Evolutionary conservation across 2,797 vertebrate genomes (phyloP), one percentile per base, ranked within the genome.

Genomic region (Sarcophilus harrisii): DNA sequence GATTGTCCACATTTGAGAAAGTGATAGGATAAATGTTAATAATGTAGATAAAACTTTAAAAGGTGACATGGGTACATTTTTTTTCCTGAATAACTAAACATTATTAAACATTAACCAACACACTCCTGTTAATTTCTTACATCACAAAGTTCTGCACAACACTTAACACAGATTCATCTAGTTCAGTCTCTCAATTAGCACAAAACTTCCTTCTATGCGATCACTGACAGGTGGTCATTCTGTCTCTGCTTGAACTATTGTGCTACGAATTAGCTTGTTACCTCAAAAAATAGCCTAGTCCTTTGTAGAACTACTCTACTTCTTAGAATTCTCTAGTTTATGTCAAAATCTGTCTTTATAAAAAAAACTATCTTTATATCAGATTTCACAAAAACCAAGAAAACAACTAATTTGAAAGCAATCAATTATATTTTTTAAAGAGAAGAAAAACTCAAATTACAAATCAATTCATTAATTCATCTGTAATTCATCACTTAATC

Each of bases 311-410:
- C 27, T 73, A 6, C 21, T 73, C 66, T 73, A 73, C 12, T 57
- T 90, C 81, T 87, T 66, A 16, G 89, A 93, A 38, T 95, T 91
- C 90, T 95, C 92, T 66, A n/a, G 92, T 94, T 91, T 18, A 81
- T 32, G 9, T 13, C 38, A 93, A n/a, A 90, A 92, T 87, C 59
- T 58, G 29, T 52, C 60, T 58, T 73, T 95, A 90, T 49, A 38
- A 38, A 49, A 49, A 49, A 49, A 49, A 49, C 49, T 49, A 49
- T 49, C 2, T n/a, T n/a, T n/a, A n/a, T 28, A 62, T 32, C 57
- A 52, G 5, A 45, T 62, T 12, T 54, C 21, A 55, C 81, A 93
- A 73, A 90, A 54, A 89, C 92, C 5, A 4, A 52, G 9, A 24
- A 57, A 94, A 93, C 5, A 57, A 27, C 24, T 58, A 1, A 57